Percentiles rank a stretch among this genome's conserved stretches.
Conservation (phyloP, 2,888 invertebrate species). For the Eretmocerus hayati region DNA sequence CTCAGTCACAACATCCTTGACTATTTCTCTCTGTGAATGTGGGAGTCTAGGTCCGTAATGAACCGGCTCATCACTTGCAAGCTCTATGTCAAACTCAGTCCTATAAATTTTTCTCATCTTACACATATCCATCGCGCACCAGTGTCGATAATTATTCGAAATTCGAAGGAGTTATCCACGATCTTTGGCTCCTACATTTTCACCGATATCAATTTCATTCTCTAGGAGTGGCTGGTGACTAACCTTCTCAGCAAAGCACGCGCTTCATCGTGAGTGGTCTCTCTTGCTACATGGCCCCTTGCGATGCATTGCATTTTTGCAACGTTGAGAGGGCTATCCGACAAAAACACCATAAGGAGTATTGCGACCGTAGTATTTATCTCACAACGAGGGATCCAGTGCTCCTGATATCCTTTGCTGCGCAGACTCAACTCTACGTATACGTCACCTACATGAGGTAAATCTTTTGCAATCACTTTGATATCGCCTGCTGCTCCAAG, state of each 20-base stretch:
- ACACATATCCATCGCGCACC: background rate
- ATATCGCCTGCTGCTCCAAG: background rate
- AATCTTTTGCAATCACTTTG: background rate
- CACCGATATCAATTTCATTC: background rate
- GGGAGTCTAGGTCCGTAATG: slow-evolving; percentile 22
- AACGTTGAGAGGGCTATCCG: background rate
- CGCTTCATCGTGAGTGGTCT: background rate
- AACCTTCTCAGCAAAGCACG: background rate
- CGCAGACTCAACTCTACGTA: background rate
- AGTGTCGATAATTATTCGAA: background rate
- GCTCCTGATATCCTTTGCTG: background rate
- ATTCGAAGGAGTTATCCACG: background rate
- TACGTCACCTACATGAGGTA: background rate
- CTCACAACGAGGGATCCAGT: background rate
- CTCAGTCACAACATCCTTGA: slow-evolving; percentile 21
- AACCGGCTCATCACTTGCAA: slow-evolving; percentile 20
- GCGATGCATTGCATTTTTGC: background rate
- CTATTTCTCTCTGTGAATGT: slow-evolving; percentile 20
- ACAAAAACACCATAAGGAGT: background rate
- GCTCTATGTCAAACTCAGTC: slow-evolving; percentile 23
- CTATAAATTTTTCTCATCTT: slow-evolving; percentile 2
- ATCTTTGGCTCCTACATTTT: background rate
- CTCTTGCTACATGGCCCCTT: background rate
- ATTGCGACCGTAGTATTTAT: background rate
- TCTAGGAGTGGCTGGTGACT: background rate